Conservation (phyloP, 1,140 invertebrate genomes). For the Chrysopa pallens region DNA sequence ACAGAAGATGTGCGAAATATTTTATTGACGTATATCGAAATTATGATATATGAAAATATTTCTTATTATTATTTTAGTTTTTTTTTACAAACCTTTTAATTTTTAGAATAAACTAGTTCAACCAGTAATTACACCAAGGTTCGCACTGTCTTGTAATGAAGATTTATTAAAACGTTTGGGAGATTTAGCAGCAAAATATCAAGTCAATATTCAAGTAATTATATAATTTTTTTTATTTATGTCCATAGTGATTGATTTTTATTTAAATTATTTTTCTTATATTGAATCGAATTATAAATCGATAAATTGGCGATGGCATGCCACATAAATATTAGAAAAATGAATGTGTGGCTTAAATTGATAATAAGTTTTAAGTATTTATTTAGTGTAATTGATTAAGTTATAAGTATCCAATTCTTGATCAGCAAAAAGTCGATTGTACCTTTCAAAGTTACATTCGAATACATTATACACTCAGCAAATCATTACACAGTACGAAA, state of each 20-base stretch:
- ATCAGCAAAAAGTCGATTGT: no score
- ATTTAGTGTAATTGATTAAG: no score
- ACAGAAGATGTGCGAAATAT: background rate
- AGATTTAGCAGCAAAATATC: conserved; percentile 43
- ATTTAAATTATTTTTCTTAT: no score
- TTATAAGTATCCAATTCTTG: no score
- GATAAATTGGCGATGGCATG: no score
- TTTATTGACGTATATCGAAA: background rate
- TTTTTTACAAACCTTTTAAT: conserved; percentile 1
- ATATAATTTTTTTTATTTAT: background rate
- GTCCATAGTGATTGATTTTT: background rate
- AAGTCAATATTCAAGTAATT: conserved; percentile 58
- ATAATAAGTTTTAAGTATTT: no score
- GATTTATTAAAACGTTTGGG: conserved; percentile 48
- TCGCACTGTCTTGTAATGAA: conserved; percentile 62
- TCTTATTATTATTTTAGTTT: background rate
- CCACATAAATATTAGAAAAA: no score
- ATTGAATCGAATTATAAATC: no score
- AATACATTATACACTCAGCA: no score
- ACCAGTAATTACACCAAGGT: conserved; percentile 74
- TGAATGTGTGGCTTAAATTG: no score
- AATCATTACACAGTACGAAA: no score
- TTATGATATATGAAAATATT: conserved; percentile 8
- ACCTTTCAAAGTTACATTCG: no score
- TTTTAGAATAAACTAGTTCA: conserved; percentile 51